phyloP scores from a whole-genome alignment of 2,113 vertebrate species.

The Rafetus swinhoei region DNA sequence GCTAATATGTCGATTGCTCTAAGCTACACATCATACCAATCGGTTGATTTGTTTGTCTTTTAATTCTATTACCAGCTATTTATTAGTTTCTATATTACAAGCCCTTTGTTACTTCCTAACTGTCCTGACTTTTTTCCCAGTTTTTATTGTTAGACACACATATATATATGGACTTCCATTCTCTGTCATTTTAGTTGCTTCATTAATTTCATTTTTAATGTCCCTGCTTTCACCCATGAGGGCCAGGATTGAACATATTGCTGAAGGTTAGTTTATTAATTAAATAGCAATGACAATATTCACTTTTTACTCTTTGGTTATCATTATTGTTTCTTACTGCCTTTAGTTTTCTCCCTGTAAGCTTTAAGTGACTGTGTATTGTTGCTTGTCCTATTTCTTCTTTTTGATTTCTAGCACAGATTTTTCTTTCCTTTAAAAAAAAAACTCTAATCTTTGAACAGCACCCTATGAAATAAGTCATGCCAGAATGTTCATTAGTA shows the following conservation, averaged over 20 bases:
- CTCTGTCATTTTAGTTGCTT: not conserved
- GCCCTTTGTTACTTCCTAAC: not conserved
- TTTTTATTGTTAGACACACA: not conserved
- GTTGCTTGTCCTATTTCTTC: not conserved
- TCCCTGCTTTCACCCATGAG: not conserved
- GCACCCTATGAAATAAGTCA: not conserved
- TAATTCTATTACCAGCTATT: not conserved
- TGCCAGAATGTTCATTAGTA: not conserved
- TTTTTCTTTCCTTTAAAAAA: rapidly evolving
- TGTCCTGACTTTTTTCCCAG: not conserved
- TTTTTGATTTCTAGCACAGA: not conserved
- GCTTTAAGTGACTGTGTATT: not conserved
- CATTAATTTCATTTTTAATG: not conserved
- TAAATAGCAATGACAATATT: not conserved
- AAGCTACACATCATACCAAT: not conserved
- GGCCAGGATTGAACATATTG: not conserved
- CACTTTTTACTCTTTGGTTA: not conserved
- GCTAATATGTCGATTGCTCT: not conserved
- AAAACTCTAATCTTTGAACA: not conserved
- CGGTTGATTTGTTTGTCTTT: not conserved
- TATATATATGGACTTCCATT: not conserved
- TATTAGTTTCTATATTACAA: not conserved
- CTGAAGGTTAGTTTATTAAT: not conserved
- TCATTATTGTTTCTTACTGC: not conserved
- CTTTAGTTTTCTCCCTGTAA: not conserved